Conservation (phyloP, 2,113 vertebrate genomes). For the Silurus meridionalis region DNA sequence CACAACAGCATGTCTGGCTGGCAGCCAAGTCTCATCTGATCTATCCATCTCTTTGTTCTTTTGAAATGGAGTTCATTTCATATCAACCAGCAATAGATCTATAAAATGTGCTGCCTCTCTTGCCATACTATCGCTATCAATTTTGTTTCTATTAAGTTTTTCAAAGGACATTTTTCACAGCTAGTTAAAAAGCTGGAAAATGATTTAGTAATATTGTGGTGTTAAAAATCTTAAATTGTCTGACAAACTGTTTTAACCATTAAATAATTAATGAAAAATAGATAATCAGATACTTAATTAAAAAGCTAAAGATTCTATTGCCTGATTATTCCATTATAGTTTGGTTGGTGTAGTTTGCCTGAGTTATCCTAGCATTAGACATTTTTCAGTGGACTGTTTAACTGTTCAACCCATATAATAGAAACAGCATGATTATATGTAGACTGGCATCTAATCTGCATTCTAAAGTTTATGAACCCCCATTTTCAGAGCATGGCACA, state of each 20-base stretch:
- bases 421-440: not conserved
- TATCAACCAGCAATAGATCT: not conserved
- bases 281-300: not conserved
- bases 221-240: not conserved
- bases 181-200: not conserved
- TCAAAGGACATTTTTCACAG: not conserved
- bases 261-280: not conserved
- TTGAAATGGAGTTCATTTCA: constrained; percentile 25
- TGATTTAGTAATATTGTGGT: not conserved
- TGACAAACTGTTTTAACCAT: not conserved
- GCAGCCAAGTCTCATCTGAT: constrained; percentile 38
- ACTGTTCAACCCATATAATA: too few relatives aligned
- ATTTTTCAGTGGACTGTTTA: too few relatives aligned
- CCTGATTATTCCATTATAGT: not conserved
- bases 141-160: not conserved
- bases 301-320: not conserved
- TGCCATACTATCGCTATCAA: not conserved
- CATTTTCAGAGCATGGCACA: not conserved
- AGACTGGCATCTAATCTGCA: not conserved
- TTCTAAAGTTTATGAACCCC: not conserved
- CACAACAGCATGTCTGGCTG: constrained; percentile 48
- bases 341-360: not conserved
- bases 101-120: not conserved
- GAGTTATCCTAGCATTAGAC: not conserved
- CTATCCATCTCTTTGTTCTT: constrained; percentile 25